Base-by-base conservation (phyloP, 2,797 vertebrate genomes). In the Parotocinclus haroldoi region DNA sequence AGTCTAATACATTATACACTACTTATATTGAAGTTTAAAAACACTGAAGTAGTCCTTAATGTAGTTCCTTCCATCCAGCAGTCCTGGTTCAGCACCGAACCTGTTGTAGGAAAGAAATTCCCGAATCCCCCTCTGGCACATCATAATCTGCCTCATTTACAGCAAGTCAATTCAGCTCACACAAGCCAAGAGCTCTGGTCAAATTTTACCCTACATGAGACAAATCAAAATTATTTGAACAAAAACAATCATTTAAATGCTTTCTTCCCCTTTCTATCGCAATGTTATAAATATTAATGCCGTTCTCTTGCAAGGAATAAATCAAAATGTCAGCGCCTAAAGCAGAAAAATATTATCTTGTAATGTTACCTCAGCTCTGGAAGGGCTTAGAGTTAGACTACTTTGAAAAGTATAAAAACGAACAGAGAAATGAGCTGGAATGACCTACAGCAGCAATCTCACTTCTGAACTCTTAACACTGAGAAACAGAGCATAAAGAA, bases 101-200 rank as follows among this genome's bases (percentile, higher is more conserved):
- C 80, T 81, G 81, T 83, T 77, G 81, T 79, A 80, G 83, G 82
- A 87, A 81, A 83, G n/a, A n/a, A 86, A 79, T 80, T 62, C 82
- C 79, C 80, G 27, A 27, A 86, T 78, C 80, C 63, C 82, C 79
- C 81, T 83, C 84, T 82, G 77, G 80, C 81, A 82, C 79, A 78
- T 82, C 76, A 82, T 84, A 86, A 82, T 83, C 83, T 74, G 83
- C 87, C 85, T 87, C 83, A 87, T 86, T 27, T 27, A 83, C 63
- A 76, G 46, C 66, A 74, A 65, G 84, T 82, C 83, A 85, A 27
- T 27, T 27, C 27, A 27, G 27, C 27, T 27, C 27, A 27, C 27
- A 86, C 77, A 79, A 72, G 58, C 71, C 70, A 73, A 81, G 68
- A 75, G 78, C 78, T 80, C 81, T 81, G 80, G 82, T 82, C 84